Percentiles rank a stretch among this genome's conserved stretches.
These are phyloP conservation scores for Cephalopterus ornatus DNA, from an alignment of 2,113 vertebrate species.

Conservation along the genomic window DNA sequence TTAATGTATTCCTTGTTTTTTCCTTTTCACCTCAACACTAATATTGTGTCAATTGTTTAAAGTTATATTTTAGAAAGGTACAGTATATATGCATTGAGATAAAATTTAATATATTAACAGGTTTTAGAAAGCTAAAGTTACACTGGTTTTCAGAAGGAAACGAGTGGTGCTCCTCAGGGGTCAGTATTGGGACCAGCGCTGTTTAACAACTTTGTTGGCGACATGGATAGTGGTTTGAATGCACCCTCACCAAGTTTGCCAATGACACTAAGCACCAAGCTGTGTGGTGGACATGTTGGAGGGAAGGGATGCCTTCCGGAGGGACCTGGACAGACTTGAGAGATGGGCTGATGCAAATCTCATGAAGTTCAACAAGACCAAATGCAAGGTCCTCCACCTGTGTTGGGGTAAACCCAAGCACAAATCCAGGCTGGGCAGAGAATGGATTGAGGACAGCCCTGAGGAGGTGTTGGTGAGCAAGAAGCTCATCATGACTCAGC, in stretches of 20 bases:
- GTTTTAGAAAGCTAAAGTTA: background rate
- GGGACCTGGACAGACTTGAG: background rate
- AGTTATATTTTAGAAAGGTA: background rate
- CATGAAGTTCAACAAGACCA: background rate
- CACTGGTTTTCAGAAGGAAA: background rate
- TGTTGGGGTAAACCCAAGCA: background rate
- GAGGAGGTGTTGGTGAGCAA: background rate
- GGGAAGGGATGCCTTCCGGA: background rate
- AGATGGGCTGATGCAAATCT: too few species aligned
- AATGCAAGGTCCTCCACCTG: background rate
- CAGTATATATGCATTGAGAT: background rate
- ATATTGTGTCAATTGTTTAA: background rate
- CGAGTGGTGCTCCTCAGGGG: background rate
- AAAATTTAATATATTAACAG: background rate
- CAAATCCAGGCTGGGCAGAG: background rate
- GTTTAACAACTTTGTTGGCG: rapidly evolving
- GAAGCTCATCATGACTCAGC: background rate
- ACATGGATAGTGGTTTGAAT: background rate
- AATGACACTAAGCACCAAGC: background rate
- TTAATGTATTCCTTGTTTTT: background rate
- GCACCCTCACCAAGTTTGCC: background rate
- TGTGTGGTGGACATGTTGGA: rapidly evolving
- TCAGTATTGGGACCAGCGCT: rapidly evolving
- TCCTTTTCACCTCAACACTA: background rate
- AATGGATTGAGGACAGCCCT: background rate